Conservation (phyloP, 2,113 vertebrate genomes). For the Boulengeromyrus knoepffleri region DNA sequence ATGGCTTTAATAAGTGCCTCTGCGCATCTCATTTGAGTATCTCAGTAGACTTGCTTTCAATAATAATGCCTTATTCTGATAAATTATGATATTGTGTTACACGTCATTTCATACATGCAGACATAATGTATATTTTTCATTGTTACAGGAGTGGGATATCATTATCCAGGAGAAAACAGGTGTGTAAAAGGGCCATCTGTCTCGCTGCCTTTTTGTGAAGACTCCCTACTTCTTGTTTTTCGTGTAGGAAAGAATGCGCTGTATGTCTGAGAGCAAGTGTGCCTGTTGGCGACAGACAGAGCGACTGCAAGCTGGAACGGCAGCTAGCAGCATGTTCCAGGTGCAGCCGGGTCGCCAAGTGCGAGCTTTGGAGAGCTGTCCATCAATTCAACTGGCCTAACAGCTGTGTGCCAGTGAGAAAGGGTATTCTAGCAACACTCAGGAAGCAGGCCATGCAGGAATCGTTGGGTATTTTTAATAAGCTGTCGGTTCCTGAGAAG, state of each 20-base stretch:
- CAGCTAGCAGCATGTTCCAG: neutral
- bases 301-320: neutral
- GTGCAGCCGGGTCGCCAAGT: neutral
- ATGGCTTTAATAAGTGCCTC: neutral
- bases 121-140: neutral
- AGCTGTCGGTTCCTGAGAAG: neutral
- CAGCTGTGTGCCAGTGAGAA: neutral
- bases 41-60: neutral
- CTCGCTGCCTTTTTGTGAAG: neutral
- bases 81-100: neutral
- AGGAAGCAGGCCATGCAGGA: neutral
- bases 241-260: neutral
- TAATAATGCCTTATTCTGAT: neutral
- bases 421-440: neutral
- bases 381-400: neutral
- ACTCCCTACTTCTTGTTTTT: neutral
- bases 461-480: neutral
- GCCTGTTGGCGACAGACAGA: neutral
- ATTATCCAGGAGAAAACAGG: neutral
- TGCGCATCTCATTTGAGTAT: neutral
- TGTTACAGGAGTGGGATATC: neutral
- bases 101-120: neutral
- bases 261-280: too few species aligned
- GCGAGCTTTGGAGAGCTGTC: neutral
- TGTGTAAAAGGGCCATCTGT: neutral